phyloP scores from a whole-genome alignment of 2,797 vertebrate genomes.

The Fratercula arctica region DNA sequence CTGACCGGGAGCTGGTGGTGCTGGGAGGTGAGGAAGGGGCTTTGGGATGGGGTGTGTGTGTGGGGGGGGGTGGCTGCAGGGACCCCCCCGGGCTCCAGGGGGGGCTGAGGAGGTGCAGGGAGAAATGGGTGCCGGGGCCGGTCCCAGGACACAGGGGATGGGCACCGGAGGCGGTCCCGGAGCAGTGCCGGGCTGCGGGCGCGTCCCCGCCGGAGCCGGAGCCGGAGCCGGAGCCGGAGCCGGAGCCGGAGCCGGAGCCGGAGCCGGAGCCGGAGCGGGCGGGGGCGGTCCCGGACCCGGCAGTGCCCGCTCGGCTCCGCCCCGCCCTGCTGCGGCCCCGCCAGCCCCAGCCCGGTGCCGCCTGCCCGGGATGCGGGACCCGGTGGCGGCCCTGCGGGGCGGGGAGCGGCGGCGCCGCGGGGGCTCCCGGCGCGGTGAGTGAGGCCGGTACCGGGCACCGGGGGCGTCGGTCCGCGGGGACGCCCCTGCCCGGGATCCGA shows the following conservation, averaged over 20 bases:
- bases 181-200: no score
- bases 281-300: not conserved
- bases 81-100: not conserved
- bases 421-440: not conserved
- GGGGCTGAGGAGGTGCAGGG: not conserved
- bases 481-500: not conserved
- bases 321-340: not conserved
- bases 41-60: not conserved
- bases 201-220: not conserved
- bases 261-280: not conserved
- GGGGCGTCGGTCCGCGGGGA: no score
- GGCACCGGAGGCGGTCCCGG: not conserved
- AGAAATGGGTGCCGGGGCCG: no score
- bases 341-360: not conserved
- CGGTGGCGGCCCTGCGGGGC: not conserved
- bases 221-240: not conserved
- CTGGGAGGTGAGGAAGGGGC: not conserved
- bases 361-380: not conserved
- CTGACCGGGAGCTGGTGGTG: not conserved
- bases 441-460: not conserved
- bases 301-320: not conserved
- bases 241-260: not conserved
- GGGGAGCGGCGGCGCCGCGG: not conserved
- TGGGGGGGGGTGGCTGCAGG: not conserved
- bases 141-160: not conserved